These are phyloP conservation scores for Branchinecta lindahli DNA, from an alignment of 1,140 invertebrate genomes.

Conservation along the genomic window DNA sequence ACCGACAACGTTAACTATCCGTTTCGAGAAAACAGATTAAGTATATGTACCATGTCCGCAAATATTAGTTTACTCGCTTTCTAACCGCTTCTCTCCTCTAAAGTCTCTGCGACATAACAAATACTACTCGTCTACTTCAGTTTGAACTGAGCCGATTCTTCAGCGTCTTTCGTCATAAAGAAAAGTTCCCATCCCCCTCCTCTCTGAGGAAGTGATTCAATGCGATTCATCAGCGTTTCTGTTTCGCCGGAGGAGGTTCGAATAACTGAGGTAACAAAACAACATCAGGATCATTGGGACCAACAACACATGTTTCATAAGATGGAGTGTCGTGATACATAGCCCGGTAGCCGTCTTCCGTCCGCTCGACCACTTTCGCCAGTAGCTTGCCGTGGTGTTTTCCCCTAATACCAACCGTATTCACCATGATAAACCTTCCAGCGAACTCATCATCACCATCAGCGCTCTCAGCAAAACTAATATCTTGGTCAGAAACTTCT, in stretches of 20 bases:
- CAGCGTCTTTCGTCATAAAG: too few species aligned
- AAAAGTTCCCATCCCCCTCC: too few species aligned
- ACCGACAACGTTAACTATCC: too few species aligned
- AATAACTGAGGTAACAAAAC: conserved; percentile 5
- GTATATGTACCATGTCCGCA: too few species aligned
- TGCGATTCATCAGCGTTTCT: background rate
- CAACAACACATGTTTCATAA: conserved; percentile 2
- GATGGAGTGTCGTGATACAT: conserved; percentile 8
- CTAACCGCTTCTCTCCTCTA: too few species aligned
- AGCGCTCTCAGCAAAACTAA: conserved; percentile 1
- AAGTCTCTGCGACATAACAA: too few species aligned
- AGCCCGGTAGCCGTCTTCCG: conserved; percentile 3
- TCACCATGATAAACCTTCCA: background rate
- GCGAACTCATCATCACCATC: background rate
- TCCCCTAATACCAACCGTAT: conserved; percentile 8
- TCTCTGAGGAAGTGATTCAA: too few species aligned
- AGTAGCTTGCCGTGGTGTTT: conserved; percentile 8
- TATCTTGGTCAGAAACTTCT: background rate
- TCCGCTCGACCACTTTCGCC: conserved; percentile 4
- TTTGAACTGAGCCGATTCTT: too few species aligned
- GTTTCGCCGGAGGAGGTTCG: conserved; percentile 3
- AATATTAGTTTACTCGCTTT: too few species aligned
- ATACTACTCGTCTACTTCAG: too few species aligned
- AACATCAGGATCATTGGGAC: conserved; percentile 8
- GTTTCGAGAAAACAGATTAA: too few species aligned